Conservation (phyloP, 2,113 vertebrate genomes). For the Mustela nigripes region DNA sequence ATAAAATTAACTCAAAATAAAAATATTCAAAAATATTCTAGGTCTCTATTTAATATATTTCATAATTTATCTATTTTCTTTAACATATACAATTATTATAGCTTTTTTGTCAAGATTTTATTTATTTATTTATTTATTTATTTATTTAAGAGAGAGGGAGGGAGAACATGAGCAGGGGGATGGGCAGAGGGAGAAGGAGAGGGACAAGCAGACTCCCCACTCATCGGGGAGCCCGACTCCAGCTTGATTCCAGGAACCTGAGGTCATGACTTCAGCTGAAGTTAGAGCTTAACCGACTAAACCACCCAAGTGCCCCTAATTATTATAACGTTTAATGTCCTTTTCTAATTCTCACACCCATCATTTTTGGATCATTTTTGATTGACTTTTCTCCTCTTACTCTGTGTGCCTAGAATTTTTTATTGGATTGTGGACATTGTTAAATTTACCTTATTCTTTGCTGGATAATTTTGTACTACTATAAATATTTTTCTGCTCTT, state of each 20-base stretch:
- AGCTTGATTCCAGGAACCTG: not conserved
- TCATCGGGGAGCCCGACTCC: not conserved
- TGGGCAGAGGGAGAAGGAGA: not conserved
- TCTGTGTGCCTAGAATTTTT: not conserved
- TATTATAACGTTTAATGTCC: not conserved
- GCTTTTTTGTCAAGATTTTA: not conserved
- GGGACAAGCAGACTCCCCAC: not conserved
- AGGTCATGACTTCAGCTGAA: not conserved
- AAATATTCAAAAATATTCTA: not conserved
- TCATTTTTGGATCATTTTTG: not conserved
- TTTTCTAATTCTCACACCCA: not conserved
- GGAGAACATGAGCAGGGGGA: not conserved
- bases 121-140: not conserved
- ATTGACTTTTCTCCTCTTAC: not conserved
- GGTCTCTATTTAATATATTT: not conserved
- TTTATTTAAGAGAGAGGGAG: not conserved
- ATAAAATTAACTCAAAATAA: not conserved
- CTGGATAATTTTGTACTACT: not conserved
- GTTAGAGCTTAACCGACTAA: not conserved
- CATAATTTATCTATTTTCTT: not conserved
- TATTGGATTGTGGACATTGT: not conserved
- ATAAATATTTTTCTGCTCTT: not conserved
- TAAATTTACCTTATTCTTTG: not conserved
- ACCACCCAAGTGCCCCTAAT: too few species aligned
- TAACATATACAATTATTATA: not conserved